A percentile compares a stretch with the other conserved stretches of the same genome.
phyloP scores from a whole-genome alignment of 2,797 vertebrate species.

The Chiloscyllium punctatum region DNA sequence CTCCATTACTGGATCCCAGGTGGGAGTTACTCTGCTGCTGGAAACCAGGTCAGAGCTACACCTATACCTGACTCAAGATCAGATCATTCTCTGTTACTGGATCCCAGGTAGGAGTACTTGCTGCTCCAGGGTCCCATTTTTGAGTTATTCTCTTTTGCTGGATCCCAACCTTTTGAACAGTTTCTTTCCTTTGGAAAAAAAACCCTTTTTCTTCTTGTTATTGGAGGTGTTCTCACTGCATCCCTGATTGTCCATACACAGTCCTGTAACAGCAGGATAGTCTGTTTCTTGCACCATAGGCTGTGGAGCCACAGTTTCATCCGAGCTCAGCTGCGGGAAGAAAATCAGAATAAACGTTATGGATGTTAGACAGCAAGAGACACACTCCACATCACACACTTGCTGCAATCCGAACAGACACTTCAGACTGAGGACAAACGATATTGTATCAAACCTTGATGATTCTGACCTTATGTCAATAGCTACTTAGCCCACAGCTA shows the following conservation, averaged over 20 bases:
- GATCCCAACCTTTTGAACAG: slow-evolving; percentile 82
- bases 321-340: neutral
- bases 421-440: neutral
- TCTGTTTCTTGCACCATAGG: neutral
- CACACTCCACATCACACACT: neutral
- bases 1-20: neutral
- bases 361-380: neutral
- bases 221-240: slow-evolving; percentile 40
- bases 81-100: neutral
- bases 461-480: neutral
- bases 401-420: neutral
- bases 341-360: slow-evolving; percentile 11
- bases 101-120: neutral
- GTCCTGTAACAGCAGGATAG: neutral
- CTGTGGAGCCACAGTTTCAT: neutral
- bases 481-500: neutral
- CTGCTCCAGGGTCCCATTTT: neutral
- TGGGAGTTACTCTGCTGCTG: neutral
- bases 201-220: slow-evolving; percentile 73
- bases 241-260: neutral
- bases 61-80: neutral
- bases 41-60: neutral
- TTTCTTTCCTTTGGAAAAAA: slow-evolving; percentile 84
- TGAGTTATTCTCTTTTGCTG: slow-evolving; percentile 72
- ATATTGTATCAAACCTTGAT: neutral